Evolutionary conservation across 2,113 vertebrate genomes (phyloP).

Genomic region (Syngnathus floridae): DNA sequence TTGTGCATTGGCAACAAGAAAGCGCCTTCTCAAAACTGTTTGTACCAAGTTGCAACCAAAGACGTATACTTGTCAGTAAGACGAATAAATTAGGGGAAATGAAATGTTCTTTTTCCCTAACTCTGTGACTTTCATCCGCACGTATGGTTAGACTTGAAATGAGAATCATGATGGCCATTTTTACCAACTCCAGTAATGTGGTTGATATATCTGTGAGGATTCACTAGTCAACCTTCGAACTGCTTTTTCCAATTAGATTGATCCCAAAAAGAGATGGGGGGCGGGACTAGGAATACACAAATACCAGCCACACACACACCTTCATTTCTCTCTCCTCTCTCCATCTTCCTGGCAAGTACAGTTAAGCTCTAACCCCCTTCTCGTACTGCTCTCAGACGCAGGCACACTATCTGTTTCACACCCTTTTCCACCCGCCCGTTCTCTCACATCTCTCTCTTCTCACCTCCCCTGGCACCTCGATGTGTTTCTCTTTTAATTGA

Average conservation of each 20-base stretch:
- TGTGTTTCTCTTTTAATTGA: constrained; percentile 71
- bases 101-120: background rate
- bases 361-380: constrained; percentile 36
- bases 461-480: constrained; percentile 63
- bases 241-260: constrained; percentile 9
- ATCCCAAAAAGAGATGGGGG: constrained; percentile 20
- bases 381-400: constrained; percentile 53
- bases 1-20: background rate
- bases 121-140: background rate
- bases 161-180: background rate
- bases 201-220: constrained; percentile 62
- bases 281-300: constrained; percentile 30
- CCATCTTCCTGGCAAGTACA: constrained; percentile 55
- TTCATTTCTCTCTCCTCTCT: constrained; percentile 24
- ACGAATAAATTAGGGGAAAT: background rate
- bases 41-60: background rate
- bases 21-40: constrained; percentile 3
- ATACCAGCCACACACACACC: constrained; percentile 6
- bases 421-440: constrained; percentile 54
- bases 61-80: background rate
- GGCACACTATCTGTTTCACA: constrained; percentile 64
- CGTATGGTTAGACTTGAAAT: background rate
- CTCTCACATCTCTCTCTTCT: constrained; percentile 63
- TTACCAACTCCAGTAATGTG: constrained; percentile 53
- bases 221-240: constrained; percentile 50